Percentiles rank a stretch among this genome's conserved stretches.
Conservation (phyloP, 2,888 invertebrate genomes). For the Monoplex corrugatus region DNA sequence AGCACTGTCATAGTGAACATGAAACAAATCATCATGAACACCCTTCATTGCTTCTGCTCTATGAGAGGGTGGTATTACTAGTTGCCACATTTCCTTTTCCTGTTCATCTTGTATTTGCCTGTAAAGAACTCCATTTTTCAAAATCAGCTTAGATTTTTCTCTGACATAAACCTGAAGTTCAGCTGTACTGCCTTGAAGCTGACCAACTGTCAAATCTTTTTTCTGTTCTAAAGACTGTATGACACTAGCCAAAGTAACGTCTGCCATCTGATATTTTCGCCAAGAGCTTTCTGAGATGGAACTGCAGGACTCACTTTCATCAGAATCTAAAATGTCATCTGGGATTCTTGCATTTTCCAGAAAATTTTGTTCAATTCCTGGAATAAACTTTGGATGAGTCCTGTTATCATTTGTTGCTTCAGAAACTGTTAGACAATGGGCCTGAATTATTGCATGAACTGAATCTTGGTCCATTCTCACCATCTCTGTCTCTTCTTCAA, state of each 20-base stretch:
- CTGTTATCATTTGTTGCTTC: background rate
- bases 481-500: background rate
- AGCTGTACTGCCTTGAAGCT: background rate
- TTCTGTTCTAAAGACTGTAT: constrained; percentile 4
- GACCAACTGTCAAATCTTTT: background rate
- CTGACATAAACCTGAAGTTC: background rate
- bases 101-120: background rate
- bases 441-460: background rate
- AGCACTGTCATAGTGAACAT: background rate
- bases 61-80: background rate
- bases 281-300: background rate
- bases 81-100: background rate
- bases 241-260: background rate
- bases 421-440: background rate
- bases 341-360: background rate
- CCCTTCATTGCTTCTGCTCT: background rate
- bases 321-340: background rate
- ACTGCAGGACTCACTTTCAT: background rate
- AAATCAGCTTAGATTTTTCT: background rate
- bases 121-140: background rate
- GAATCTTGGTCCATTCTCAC: background rate
- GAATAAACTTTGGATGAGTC: background rate
- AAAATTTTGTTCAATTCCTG: background rate
- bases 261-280: background rate
- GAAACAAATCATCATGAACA: background rate